Evolutionary conservation across 2,113 vertebrate species (phyloP).

Genomic region (rat (Rattus norvegicus)): GRCr8 NC_086036.1:11944001-11944500

Average conservation of each 20-base stretch:
- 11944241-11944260: neutral
- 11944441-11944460: neutral
- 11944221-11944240: neutral
- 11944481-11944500: neutral
- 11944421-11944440: neutral
- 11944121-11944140: neutral
- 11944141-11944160: neutral
- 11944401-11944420: neutral
- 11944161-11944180: neutral
- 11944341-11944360: neutral
- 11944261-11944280: neutral
- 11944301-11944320: neutral
- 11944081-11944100: neutral
- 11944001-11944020: neutral
- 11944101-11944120: neutral
- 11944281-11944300: neutral
- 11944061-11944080: neutral
- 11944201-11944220: too few species aligned
- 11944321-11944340: neutral
- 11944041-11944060: neutral
- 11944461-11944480: neutral
- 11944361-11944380: neutral
- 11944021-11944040: neutral
- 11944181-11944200: neutral
- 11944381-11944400: neutral